phyloP scores from a whole-genome alignment of 37 sponge, comb jelly and placozoan species.

The Halichondria panicea region DNA sequence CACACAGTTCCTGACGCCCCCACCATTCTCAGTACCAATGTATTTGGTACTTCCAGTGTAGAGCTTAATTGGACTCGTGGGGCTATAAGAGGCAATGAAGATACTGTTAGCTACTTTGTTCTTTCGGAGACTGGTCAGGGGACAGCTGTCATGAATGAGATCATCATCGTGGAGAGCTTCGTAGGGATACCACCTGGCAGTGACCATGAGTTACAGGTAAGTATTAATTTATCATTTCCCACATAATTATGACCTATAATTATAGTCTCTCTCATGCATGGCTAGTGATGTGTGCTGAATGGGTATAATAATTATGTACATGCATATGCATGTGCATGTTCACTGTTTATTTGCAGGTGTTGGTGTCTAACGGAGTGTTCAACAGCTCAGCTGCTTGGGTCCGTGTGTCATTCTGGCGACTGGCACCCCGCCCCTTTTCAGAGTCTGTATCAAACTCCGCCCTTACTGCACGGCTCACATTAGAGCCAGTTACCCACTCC shows the following conservation, averaged over 20 bases:
- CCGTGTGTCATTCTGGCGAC: slow-evolving; percentile 8
- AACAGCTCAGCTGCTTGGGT: slow-evolving; percentile 14
- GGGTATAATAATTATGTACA: too few species aligned
- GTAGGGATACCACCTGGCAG: too few species aligned
- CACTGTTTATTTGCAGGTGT: slow-evolving; percentile 21
- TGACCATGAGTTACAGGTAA: too few species aligned
- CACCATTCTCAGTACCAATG: background rate
- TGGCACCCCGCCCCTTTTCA: slow-evolving; percentile 11
- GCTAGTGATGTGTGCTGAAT: too few species aligned
- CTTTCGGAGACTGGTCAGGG: too few species aligned
- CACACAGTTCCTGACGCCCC: background rate
- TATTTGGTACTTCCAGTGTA: background rate
- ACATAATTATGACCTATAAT: too few species aligned
- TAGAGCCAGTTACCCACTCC: background rate
- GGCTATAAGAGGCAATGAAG: background rate
- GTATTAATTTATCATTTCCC: too few species aligned
- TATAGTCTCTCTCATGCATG: too few species aligned
- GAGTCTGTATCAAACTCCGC: background rate
- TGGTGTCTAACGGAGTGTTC: slow-evolving; percentile 10
- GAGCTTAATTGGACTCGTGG: background rate
- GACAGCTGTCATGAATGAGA: too few species aligned
- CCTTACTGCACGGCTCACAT: background rate
- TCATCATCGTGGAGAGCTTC: too few species aligned
- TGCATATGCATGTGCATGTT: background rate
- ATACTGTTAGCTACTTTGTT: too few species aligned